Percentiles rank a stretch among this genome's conserved stretches.
Conservation (phyloP, 2,888 invertebrate species). For the Tetranychus truncatus region DNA sequence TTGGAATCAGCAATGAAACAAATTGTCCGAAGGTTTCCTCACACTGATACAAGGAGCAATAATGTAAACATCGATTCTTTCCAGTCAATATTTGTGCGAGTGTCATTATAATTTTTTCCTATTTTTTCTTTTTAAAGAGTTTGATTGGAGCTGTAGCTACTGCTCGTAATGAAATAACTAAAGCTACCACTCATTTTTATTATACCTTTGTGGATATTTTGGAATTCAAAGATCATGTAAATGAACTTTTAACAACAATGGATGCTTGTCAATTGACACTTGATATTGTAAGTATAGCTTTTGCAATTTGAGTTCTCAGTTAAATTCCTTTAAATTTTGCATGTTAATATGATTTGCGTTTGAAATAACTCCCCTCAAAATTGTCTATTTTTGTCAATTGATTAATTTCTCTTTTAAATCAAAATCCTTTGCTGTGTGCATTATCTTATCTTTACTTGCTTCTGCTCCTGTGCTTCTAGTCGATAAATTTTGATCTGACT, state of each 20-base stretch:
- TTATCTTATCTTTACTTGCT: conserved; percentile 25
- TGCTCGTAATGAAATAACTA: conserved; percentile 67
- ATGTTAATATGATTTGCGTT: neutral
- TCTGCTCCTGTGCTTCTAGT: conserved; percentile 33
- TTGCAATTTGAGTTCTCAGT: neutral
- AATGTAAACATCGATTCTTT: neutral
- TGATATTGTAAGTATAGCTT: conserved; percentile 49
- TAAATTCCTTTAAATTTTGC: neutral
- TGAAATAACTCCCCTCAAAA: neutral
- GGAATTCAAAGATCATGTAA: conserved; percentile 61
- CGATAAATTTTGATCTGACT: conserved; percentile 84
- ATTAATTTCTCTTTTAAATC: neutral
- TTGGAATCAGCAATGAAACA: conserved; percentile 87
- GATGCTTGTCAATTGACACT: conserved; percentile 86
- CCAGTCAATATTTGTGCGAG: neutral
- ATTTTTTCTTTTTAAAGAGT: neutral
- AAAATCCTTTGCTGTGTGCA: neutral
- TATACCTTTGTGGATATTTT: conserved; percentile 96
- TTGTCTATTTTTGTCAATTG: neutral
- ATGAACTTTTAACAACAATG: conserved; percentile 57
- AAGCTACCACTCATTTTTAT: conserved; percentile 87
- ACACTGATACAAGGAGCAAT: conserved; percentile 47
- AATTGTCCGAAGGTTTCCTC: conserved; percentile 83
- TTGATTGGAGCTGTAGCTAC: conserved; percentile 1
- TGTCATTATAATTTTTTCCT: neutral